A percentile compares a stretch with the other conserved stretches of the same genome.
Evolutionary conservation across 2,888 invertebrate genomes (phyloP).

Genomic region (Prosopocoilus inquinatus): DNA sequence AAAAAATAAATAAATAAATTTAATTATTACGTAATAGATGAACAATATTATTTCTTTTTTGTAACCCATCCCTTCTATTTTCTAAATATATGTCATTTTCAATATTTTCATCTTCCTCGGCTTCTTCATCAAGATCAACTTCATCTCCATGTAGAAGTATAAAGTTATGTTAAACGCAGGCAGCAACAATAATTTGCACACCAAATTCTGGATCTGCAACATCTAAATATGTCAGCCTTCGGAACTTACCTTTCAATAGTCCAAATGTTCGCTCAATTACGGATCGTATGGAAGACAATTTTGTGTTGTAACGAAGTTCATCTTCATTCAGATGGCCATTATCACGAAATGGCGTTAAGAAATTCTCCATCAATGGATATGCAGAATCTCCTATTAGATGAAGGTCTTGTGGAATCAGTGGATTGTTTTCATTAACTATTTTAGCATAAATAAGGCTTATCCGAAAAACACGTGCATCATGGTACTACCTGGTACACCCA

Average conservation of each 20-base stretch:
- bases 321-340: too few species aligned
- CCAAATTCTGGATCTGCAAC: slow-evolving; percentile 3
- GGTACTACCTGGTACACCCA: too few species aligned
- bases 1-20: not conserved
- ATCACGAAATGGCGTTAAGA: slow-evolving; percentile 11
- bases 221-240: slow-evolving; percentile 20
- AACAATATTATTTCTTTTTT: not conserved
- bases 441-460: too few species aligned
- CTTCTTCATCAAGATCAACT: not conserved
- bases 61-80: too few species aligned
- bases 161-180: slow-evolving; percentile 7
- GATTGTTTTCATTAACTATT: too few species aligned
- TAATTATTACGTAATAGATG: not conserved
- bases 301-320: slow-evolving; percentile 8
- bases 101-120: too few species aligned
- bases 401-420: too few species aligned
- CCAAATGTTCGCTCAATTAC: slow-evolving; percentile 18
- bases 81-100: too few species aligned
- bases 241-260: slow-evolving; percentile 20
- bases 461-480: not conserved
- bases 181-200: slow-evolving; percentile 1
- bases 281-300: slow-evolving; percentile 6
- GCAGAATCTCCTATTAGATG: slow-evolving; percentile 11
- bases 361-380: slow-evolving; percentile 3
- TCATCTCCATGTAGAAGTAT: slow-evolving; percentile 1